phyloP scores from a whole-genome alignment of 2,113 vertebrate species.

The Heliornis fulica region DNA sequence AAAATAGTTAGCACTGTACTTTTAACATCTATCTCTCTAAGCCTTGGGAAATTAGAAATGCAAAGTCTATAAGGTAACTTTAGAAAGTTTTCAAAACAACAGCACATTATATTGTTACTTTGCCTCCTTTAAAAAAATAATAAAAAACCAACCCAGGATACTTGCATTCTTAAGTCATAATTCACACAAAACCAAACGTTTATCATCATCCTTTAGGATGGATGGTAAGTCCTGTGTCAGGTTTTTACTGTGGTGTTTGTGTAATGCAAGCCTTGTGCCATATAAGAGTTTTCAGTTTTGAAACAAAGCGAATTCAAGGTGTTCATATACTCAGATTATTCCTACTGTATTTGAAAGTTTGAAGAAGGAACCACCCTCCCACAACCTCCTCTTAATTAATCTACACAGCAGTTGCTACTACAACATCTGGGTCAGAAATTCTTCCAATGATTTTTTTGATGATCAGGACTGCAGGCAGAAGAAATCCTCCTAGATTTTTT shows the following conservation, averaged over 20 bases:
- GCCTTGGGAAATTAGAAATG: background rate
- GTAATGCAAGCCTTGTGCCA: background rate
- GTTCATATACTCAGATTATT: background rate
- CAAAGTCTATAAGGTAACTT: background rate
- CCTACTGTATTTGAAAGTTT: background rate
- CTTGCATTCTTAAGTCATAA: background rate
- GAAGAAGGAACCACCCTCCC: background rate
- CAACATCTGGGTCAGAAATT: background rate
- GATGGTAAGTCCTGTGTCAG: accelerated
- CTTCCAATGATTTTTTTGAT: background rate
- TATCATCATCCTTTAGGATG: background rate
- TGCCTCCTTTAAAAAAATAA: background rate
- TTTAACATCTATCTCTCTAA: background rate
- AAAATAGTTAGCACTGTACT: background rate
- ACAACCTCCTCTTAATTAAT: background rate
- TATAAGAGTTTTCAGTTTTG: background rate
- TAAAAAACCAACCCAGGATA: background rate
- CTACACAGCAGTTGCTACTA: background rate
- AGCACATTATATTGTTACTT: background rate
- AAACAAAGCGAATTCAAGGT: background rate
- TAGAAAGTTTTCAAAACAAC: background rate
- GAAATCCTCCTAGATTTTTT: background rate
- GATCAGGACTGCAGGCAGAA: background rate
- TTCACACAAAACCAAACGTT: background rate
- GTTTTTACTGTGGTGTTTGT: background rate